Percentiles rank a stretch among this genome's conserved stretches.
Evolutionary conservation across 2,113 vertebrate genomes (phyloP).

Genomic region (Orientallactaga bullata): DNA sequence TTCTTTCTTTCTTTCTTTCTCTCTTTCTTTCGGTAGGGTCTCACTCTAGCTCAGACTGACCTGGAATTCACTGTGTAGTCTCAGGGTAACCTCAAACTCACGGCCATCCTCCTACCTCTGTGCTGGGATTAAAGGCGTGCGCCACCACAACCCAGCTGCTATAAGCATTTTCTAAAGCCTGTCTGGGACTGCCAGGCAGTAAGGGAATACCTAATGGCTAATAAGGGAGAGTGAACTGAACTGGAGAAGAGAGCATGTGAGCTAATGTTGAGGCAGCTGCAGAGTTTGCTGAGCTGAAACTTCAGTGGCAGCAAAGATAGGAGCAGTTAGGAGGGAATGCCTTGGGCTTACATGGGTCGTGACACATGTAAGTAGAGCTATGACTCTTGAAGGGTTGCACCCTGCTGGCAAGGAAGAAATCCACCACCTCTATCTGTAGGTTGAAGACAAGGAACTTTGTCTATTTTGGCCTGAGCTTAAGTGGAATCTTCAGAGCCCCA

Average conservation of each 20-base stretch:
- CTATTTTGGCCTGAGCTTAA: background rate
- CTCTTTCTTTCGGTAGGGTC: too few species aligned
- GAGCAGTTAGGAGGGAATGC: background rate
- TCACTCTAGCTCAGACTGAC: too few species aligned
- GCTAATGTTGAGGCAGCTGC: background rate
- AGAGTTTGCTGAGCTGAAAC: background rate
- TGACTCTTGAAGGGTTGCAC: background rate
- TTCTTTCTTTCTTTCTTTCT: too few species aligned
- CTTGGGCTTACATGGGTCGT: background rate
- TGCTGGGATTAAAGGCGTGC: too few species aligned
- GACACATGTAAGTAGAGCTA: background rate
- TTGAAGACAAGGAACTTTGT: constrained; percentile 22
- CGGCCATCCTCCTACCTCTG: too few species aligned
- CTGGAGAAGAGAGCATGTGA: background rate
- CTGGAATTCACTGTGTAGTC: too few species aligned
- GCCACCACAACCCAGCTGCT: background rate
- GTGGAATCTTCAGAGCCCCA: too few species aligned
- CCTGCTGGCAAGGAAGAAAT: background rate
- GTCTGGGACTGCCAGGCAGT: constrained; percentile 1
- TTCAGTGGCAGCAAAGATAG: background rate
- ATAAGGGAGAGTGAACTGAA: background rate
- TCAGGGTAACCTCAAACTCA: too few species aligned
- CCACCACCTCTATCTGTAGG: background rate
- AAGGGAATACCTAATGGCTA: background rate
- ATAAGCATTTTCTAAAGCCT: background rate